Conservation (phyloP, 2,113 vertebrate species). For the Telmatochromis brachygnathus region DNA sequence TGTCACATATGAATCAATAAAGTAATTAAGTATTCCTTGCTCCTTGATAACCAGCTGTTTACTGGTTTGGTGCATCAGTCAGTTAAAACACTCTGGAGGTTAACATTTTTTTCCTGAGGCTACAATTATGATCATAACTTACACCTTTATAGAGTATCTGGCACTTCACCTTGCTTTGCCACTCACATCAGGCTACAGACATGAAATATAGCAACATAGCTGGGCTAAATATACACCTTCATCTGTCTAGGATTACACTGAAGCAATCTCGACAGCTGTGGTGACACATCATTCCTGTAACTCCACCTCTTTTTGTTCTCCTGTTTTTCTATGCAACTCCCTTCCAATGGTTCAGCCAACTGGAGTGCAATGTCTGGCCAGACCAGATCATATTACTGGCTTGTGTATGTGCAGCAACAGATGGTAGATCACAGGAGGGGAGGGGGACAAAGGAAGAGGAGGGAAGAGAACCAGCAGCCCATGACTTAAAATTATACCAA, state of each 20-base stretch:
- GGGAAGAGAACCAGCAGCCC: slow-evolving; percentile 14
- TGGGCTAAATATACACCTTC: neutral
- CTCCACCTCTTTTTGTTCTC: slow-evolving; percentile 51
- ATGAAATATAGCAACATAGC: neutral
- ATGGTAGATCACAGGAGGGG: slow-evolving; percentile 34
- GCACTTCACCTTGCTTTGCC: neutral
- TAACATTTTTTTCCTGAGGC: neutral
- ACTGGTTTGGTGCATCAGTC: neutral
- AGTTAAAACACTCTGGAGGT: neutral
- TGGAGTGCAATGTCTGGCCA: slow-evolving; percentile 39
- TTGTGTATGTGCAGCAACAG: slow-evolving; percentile 63
- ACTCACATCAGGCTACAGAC: neutral
- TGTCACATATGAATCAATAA: neutral
- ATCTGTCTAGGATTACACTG: neutral
- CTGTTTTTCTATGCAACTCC: slow-evolving; percentile 14
- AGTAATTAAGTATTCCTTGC: neutral
- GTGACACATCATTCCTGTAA: slow-evolving; percentile 7
- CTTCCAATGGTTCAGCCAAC: slow-evolving; percentile 31
- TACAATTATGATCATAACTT: neutral
- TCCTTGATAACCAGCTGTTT: neutral
- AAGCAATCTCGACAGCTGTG: slow-evolving; percentile 23
- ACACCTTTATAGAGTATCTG: neutral
- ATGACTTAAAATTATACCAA: neutral
- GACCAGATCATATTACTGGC: slow-evolving; percentile 50
- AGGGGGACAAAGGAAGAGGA: slow-evolving; percentile 48